Base-by-base conservation (phyloP, 2,888 invertebrate genomes). In the Aspidiotus destructor region DNA sequence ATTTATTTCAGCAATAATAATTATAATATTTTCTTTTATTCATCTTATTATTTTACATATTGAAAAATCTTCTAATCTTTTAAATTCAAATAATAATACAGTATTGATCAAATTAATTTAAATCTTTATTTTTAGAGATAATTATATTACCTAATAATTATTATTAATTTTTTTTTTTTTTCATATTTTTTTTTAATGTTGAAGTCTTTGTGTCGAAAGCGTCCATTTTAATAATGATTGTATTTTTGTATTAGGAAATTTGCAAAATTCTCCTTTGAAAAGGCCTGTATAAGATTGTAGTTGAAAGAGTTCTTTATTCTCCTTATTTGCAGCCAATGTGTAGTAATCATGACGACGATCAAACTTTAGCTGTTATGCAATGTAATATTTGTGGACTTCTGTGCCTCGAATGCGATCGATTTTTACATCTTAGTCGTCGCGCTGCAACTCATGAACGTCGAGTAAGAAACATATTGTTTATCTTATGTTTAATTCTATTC, bases 371-470 rank as follows among this genome's bases (percentile, higher is more conserved):
- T 0, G 90, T 94, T 70, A 89, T 98, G 70, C 90, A 94, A 73
- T 99, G 98, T 77, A 87, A 85, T 73, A 82, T 84, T 8, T 99
- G 98, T 76, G 94, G 93, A 17, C 88, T 94, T 71, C 82, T 98
- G 44, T 99, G 98, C 77, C 88, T 89, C 0, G 98, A 98, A 76
- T 99, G 98, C 77, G 97, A 98, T 79, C 83, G 95, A 67, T 92
- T 94, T 76, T 80, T 99, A 70, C 98, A 99, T 79, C 84, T 98
- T 68, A 93, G 92, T 76, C 83, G 93, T 62, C 85, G 87, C 74
- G 92, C 92, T 1, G 83, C 92, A 69, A 83, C 84, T 71, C 97
- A 97, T 77, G 86, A 88, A 72, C 80, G 95, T 77, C 90, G 91
- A 82, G 97, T 0, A 63, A 64, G 41, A 41, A 28, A 28, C 28